Base-by-base conservation (phyloP, 2,797 vertebrate species). In the Cirrhinus molitorella region DNA sequence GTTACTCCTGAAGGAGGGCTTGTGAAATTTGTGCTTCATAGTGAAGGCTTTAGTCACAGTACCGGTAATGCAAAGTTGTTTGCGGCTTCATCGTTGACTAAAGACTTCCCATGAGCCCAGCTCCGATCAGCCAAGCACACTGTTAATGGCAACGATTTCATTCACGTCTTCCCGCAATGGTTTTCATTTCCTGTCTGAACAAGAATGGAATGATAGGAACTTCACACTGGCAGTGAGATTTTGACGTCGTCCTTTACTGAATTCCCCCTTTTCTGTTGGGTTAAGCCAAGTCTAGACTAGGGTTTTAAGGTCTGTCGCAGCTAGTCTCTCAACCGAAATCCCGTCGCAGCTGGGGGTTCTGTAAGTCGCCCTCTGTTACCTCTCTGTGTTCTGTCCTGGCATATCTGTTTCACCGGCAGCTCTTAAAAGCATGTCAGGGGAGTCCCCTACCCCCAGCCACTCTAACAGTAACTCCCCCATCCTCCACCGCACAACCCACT, bases 221-320 rank as follows among this genome's bases (percentile, higher is more conserved):
- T 94, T 92, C 86, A 91, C 91, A 80, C 90, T 75, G 28, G 70
- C 90, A 78, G 85, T 87, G 87, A 86, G 84, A 83, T 89, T 80
- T 65, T 81, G 71, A 87, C 80, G 83, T 79, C 5, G 53, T 85
- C 83, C 82, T 88, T 85, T 53, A 5, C 81, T 34, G 51, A 85
- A 80, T 86, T 89, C 68, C 73, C 67, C 66, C 67, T 84, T 90
- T 90, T 89, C 88, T 88, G 43, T 67, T 9, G 80, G 85, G 85
- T 72, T 91, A 93, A 94, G 92, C 94, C 91, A 91, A 93, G 95
- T 95, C 94, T 95, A 95, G 95, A 95, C 94, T 94, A 88, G 88
- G 92, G 92, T 94, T 82, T 95, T 95, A 95, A 94, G 94, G 93
- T 92, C 72, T 73, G 90, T 92, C 86, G 45, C 93, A 94, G 93